Evolutionary conservation across 2,113 vertebrate genomes (phyloP).

Genomic region (Eudorcas thomsonii): DNA sequence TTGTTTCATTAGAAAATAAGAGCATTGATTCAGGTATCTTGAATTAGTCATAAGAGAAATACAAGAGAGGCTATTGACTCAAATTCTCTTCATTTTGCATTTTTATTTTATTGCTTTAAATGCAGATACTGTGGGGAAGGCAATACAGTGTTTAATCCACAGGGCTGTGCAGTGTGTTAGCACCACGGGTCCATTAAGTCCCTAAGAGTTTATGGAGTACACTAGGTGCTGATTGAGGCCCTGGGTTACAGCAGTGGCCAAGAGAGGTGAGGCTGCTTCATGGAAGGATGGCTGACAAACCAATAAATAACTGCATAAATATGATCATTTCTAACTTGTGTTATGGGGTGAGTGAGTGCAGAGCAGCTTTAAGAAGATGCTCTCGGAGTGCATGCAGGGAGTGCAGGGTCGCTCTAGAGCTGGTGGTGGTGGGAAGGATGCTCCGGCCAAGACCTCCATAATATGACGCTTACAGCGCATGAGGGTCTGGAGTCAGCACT

Average conservation of each 20-base stretch:
- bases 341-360: background rate
- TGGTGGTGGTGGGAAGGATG: background rate
- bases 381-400: background rate
- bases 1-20: slow-evolving; percentile 29
- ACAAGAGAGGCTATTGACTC: background rate
- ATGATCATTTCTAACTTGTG: background rate
- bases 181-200: background rate
- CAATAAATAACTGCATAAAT: background rate
- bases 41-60: background rate
- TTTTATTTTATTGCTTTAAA: slow-evolving; percentile 19
- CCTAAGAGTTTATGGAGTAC: background rate
- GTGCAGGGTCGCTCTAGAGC: background rate
- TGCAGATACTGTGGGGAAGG: background rate
- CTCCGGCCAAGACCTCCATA: background rate
- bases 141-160: background rate
- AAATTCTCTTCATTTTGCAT: slow-evolving; percentile 11
- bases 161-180: background rate
- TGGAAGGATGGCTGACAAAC: background rate
- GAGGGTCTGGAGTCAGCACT: background rate
- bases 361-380: background rate
- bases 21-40: background rate
- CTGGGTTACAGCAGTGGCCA: background rate
- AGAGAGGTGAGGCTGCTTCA: background rate
- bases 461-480: rapidly evolving
- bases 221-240: background rate